These are phyloP conservation scores for Parazoanthus darwini DNA, from an alignment of 92 coral and sea anemone species.

Conservation along the genomic window DNA sequence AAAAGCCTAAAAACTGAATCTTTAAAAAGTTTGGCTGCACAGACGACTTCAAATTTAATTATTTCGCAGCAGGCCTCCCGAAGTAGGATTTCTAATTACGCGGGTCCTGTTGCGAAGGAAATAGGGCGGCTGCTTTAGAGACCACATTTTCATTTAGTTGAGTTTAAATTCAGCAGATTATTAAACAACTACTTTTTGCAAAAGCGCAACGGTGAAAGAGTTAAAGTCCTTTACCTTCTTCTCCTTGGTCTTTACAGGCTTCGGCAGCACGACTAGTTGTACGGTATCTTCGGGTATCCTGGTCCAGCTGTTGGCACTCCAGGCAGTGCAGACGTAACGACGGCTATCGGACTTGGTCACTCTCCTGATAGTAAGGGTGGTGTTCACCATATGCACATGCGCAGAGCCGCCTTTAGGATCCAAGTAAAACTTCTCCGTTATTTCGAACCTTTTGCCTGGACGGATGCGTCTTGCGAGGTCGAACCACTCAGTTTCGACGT, in stretches of 20 bases:
- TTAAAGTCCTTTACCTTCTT: not conserved
- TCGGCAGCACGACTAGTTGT: not conserved
- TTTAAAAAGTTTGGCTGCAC: too few relatives aligned
- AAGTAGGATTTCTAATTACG: too few relatives aligned
- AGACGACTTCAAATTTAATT: too few relatives aligned
- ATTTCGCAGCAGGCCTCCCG: too few relatives aligned
- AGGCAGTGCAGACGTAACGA: not conserved
- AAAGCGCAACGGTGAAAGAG: too few relatives aligned
- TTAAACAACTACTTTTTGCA: too few relatives aligned
- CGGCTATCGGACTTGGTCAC: slow-evolving; percentile 5
- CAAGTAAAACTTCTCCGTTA: slow-evolving; percentile 16
- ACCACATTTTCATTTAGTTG: too few relatives aligned
- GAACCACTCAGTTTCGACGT: slow-evolving; percentile 20
- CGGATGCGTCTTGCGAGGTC: not conserved
- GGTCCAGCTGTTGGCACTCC: not conserved
- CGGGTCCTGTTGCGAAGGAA: too few relatives aligned
- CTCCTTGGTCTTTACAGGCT: not conserved
- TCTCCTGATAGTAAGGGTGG: slow-evolving; percentile 14
- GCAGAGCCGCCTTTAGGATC: not conserved
- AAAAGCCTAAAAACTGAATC: too few relatives aligned
- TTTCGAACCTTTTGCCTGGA: not conserved
- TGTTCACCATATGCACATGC: slow-evolving; percentile 26
- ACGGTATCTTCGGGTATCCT: not conserved
- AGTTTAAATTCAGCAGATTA: too few relatives aligned
- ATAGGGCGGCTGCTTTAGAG: too few relatives aligned